Conservation (phyloP, 2,888 invertebrate genomes). For the Biston stratarius region DNA sequence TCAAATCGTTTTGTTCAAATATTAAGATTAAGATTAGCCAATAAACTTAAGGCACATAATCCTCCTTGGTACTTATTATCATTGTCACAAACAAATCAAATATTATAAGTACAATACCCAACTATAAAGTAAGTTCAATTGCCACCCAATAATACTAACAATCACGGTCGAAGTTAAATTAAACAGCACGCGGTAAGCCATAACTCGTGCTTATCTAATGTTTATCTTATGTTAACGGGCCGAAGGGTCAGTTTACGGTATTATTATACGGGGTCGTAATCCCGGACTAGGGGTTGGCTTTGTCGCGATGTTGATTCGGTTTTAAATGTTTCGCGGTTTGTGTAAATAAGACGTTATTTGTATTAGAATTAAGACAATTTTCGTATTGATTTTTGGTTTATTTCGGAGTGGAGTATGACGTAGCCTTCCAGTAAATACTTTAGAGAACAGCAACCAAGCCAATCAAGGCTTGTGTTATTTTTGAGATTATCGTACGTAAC, state of each 20-base stretch:
- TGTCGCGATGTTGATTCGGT: constrained; percentile 39
- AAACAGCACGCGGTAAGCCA: constrained; percentile 41
- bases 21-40: too few relatives aligned
- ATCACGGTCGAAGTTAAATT: constrained; percentile 44
- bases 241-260: constrained; percentile 46
- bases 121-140: constrained; percentile 33
- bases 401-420: too few relatives aligned
- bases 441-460: too few relatives aligned
- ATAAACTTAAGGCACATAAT: too few relatives aligned
- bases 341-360: constrained; percentile 4
- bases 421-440: too few relatives aligned
- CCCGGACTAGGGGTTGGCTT: constrained; percentile 36
- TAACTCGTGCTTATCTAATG: constrained; percentile 50
- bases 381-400: background rate
- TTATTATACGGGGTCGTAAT: constrained; percentile 44
- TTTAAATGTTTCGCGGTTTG: constrained; percentile 36
- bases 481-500: too few relatives aligned
- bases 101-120: constrained; percentile 2
- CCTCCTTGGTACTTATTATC: too few relatives aligned
- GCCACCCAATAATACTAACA: constrained; percentile 36
- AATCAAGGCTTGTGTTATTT: too few relatives aligned
- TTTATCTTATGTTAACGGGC: constrained; percentile 43
- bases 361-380: background rate
- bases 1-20: too few relatives aligned
- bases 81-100: background rate